Base-by-base conservation (phyloP, 1,140 invertebrate genomes). In the Vanessa tameamea region DNA sequence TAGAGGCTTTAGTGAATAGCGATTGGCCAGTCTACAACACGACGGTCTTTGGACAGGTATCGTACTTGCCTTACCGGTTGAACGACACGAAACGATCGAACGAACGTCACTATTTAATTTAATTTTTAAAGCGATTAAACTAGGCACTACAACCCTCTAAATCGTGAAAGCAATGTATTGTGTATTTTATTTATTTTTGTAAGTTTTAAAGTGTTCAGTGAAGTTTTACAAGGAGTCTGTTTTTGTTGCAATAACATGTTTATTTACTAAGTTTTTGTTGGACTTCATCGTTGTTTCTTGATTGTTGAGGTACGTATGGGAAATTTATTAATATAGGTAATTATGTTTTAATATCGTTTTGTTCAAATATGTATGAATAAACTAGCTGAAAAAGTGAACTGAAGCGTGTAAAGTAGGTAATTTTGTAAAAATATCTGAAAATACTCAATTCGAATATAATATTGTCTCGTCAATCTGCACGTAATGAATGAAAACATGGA, bases 31-130 rank as follows among this genome's bases (percentile, higher is more conserved):
- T 75, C 8, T 53, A 71, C 20, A 67, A 66, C 14, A 70, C 75
- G 82, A 80, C 81, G 81, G 79, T 78, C 80, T 64, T 67, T 75
- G 64, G 78, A 82, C 81, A 83, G 83, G 85, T 87, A 84, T 71
- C 68, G 73, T 55, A 20, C 77, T 76, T 73, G 82, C 67, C 69
- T 76, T 66, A 78, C 82, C 80, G 77, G 82, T 83, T 83, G 73
- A 78, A 78, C 78, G 78, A 83, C 73, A 76, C 78, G 77, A 81
- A 81, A 82, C 82, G 82, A 83, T 78, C 82, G 82, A 83, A 83
- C 80, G 82, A 83, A 83, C 75, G 47, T 73, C 64, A 69, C 64
- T 72, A 67, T 72, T 59, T 57, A 59, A 69, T 69, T 69, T 43
- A 53, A 59, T 53, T 68, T 55, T 37, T 61, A 13, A 23, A 37